These are phyloP conservation scores for Macroglossus sobrinus DNA, from an alignment of 2,113 vertebrate genomes.

Conservation along the genomic window DNA sequence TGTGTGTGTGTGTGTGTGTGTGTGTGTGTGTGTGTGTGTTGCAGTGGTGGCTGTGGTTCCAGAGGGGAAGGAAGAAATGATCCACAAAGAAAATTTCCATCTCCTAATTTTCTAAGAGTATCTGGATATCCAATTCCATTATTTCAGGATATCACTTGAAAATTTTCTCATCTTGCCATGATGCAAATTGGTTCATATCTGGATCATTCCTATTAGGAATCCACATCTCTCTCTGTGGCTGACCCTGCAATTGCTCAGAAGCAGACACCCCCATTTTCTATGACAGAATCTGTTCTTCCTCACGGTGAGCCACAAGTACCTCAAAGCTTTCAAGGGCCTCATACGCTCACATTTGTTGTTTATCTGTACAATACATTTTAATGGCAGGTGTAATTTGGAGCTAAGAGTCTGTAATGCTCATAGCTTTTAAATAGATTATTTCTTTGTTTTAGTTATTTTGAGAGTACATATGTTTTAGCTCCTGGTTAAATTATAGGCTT, in stretches of 20 bases:
- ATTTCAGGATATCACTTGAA: not conserved
- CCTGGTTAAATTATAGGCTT: conserved; percentile 61
- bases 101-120: fast-evolving
- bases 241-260: not conserved
- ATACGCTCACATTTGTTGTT: not conserved
- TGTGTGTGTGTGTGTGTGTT: not conserved
- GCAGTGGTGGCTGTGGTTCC: not conserved
- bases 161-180: not conserved
- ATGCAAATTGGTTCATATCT: not conserved
- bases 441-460: conserved; percentile 62
- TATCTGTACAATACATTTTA: conserved; percentile 35
- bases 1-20: not conserved
- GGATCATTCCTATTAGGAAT: not conserved
- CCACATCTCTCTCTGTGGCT: not conserved
- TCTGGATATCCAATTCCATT: not conserved
- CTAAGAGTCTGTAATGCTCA: conserved; percentile 39
- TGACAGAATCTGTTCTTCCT: not conserved
- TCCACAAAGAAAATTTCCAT: not conserved
- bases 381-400: conserved; percentile 61
- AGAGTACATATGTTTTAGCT: conserved; percentile 46
- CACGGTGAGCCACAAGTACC: not conserved
- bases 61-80: not conserved
- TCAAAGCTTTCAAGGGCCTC: not conserved
- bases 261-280: not conserved
- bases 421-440: conserved; percentile 61